Evolutionary conservation across 2,797 vertebrate species (phyloP), one percentile per base, ranked within the genome.

Genomic region (Channa striata): DNA sequence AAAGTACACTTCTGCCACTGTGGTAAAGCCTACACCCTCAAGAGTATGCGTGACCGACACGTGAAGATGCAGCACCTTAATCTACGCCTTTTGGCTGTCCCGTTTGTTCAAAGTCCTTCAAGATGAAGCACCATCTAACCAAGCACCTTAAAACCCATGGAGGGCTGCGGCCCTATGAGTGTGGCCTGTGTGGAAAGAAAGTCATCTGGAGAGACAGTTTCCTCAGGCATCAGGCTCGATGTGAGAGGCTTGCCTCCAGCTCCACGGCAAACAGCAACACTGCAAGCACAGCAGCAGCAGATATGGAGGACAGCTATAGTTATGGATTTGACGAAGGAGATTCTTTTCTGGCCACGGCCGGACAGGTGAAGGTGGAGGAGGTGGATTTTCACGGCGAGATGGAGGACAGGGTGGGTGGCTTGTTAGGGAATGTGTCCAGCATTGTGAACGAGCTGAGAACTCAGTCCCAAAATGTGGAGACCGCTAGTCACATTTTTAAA

Each of bases 21-120:
- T 0, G 97, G 97, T 1, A 98, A 98, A 65, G 96, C 96, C 19
- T 98, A 97, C 89, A 96, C 96, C 0, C 94, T 98, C 85, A 96
- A 96, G 91, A 98, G 97, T 79, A 97, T 97, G 97, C 91, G 97
- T 0, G 96, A 98, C 82, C 93, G 97, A 0, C 97, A 98, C n/a
- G 96, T 98, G 57, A 98, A 98, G 86, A 98, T 98, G 97, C 96
- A 98, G 95, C 97, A 98, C 78, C 95, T 98, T 39, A 97, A 97
- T 83, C 92, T 98, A 6, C 97, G 0, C 97, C 97, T 0, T 98
- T 98, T 36, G 94, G 92, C 82, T 98, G 97, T 63, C 96, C 96
- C 0, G 94, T 97, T 20, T 98, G 97, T 83, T 93, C 91, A 80
- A 98, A 98, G 78, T 96, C 95, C 77, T 98, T 98, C 86, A 98